Evolutionary conservation across 2,888 invertebrate species (phyloP), one percentile per base, ranked within the genome.

Genomic region (Rotaria magnacalcarata): DNA sequence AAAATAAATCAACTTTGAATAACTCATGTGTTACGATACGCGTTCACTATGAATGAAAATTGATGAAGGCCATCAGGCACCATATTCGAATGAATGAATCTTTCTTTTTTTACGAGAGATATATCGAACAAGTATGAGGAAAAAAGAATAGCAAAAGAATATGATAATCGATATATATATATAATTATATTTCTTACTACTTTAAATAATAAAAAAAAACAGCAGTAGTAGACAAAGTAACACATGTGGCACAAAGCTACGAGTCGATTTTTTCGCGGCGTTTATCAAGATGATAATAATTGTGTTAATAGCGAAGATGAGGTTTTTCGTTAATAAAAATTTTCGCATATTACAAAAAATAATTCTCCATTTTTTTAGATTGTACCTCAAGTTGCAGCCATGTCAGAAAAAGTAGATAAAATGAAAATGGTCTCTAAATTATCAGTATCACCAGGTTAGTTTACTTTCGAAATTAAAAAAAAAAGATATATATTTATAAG

Each of bases 41-140:
- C 19, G 34, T 67, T 14, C 3, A 52, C 6, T 0, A 34, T 10
- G 16, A 67, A 14, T 34, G 16, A 67, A 67, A 4, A 11, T 67
- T 41, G 67, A 34, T 67, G 67, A 67, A 67, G 34, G 67, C 34
- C 67, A 34, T 14, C 34, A 34, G 67, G 67, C 67, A 67, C 67
- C 67, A 67, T 67, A 67, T 67, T 67, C 67, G 67, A 67, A 67
- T 67, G 34, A 67, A 34, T 67, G 16, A 34, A 67, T 67, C 19
- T 34, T 34, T 34, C 34, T 34, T 34, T 34, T 34, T 27, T 19
- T 67, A 34, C 3, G 3, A 27, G 19, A 67, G 34, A 34, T 16
- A 67, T 67, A 14, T 67, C 67, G 5, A 67, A 67, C 27, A 27
- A 34, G 34, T 24, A 67, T 67, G 34, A 67, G 19, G 34, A 67